Percentiles rank a stretch among this genome's conserved stretches.
Evolutionary conservation across 2,888 invertebrate species (phyloP).

Genomic region (Conus canariensis): DNA sequence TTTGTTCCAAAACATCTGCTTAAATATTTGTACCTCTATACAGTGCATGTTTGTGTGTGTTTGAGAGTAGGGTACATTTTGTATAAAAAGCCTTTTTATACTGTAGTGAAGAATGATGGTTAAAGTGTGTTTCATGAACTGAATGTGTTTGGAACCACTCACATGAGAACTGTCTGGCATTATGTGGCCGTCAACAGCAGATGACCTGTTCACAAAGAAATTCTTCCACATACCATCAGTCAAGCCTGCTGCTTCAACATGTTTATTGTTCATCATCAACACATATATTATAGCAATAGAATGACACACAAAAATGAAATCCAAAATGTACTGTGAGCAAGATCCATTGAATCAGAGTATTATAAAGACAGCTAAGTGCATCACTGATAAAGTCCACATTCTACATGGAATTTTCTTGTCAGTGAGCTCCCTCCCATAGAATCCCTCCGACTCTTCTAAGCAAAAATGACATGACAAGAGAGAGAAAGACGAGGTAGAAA

Average conservation of each 20-base stretch:
- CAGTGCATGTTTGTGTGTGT: neutral
- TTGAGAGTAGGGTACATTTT: neutral
- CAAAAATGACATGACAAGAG: neutral
- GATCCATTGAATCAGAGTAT: neutral
- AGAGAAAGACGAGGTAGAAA: neutral
- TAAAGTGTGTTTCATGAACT: too few relatives aligned
- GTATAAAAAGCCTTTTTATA: too few relatives aligned
- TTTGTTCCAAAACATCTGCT: too few relatives aligned
- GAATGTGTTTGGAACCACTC: too few relatives aligned
- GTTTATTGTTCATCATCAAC: neutral
- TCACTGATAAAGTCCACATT: neutral
- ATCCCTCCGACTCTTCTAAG: neutral
- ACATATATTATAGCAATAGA: neutral
- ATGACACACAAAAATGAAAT: neutral
- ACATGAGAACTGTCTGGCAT: too few relatives aligned
- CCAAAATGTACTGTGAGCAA: constrained; percentile 14
- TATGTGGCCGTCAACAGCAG: too few relatives aligned
- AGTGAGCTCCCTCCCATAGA: neutral
- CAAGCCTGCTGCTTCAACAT: neutral
- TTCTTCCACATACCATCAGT: neutral
- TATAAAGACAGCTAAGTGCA: too few relatives aligned
- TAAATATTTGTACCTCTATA: too few relatives aligned
- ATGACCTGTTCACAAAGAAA: too few relatives aligned
- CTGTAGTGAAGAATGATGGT: too few relatives aligned
- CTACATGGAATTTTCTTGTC: neutral